These are phyloP conservation scores for Schlechtendalia chinensis DNA, from an alignment of 1,140 invertebrate genomes.

Conservation along the genomic window DNA sequence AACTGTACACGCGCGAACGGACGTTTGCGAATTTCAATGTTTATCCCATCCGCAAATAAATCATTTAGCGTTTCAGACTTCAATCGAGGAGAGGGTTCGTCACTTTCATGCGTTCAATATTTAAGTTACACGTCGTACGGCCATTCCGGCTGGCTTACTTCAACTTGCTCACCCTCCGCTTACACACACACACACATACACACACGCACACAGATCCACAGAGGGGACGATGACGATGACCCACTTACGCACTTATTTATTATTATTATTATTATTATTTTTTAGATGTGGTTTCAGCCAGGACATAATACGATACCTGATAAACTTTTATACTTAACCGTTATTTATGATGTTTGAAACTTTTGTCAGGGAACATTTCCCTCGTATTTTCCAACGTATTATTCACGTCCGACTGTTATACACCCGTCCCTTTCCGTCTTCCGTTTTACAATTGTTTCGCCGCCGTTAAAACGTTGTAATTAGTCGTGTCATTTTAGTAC, in stretches of 20 bases:
- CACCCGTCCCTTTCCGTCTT: background rate
- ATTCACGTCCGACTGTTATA: constrained; percentile 20
- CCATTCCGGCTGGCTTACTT: background rate
- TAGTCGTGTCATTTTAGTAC: constrained; percentile 16
- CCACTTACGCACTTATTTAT: background rate
- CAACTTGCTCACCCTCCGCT: background rate
- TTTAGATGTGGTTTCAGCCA: background rate
- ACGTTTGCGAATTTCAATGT: background rate
- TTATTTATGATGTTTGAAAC: constrained; percentile 42
- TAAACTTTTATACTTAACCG: constrained; percentile 44
- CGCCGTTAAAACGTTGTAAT: constrained; percentile 31
- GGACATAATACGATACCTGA: constrained; percentile 25
- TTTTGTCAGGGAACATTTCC: constrained; percentile 2
- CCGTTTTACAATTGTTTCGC: constrained; percentile 12
- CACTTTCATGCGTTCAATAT: background rate
- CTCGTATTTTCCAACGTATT: constrained; percentile 32
- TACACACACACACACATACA: background rate
- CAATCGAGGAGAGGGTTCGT: background rate
- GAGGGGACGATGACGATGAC: background rate
- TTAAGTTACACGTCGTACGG: background rate
- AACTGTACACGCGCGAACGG: background rate
- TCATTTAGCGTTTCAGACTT: background rate
- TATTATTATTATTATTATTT: background rate
- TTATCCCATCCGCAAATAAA: background rate
- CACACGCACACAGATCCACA: background rate